Conservation (phyloP, 2,888 invertebrate species). For the Polymixis flavicincta region DNA sequence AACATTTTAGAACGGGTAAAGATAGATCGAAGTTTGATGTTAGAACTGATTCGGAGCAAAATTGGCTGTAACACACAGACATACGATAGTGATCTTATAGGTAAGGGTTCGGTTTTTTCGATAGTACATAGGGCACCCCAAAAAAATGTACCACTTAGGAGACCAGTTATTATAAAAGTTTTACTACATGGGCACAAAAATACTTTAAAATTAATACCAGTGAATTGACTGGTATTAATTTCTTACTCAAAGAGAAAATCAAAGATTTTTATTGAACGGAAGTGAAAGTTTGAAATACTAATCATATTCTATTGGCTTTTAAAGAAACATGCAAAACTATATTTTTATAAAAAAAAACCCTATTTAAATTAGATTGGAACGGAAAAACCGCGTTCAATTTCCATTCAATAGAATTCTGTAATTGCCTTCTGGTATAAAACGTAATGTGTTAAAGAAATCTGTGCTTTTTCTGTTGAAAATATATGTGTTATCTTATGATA, state of each 20-base stretch:
- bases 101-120: no score
- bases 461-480: not conserved
- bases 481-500: no score
- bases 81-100: no score
- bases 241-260: not conserved
- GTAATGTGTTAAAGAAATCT: not conserved
- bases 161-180: no score
- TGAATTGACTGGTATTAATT: not conserved
- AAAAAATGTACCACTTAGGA: no score
- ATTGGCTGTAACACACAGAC: no score
- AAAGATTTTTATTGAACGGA: not conserved
- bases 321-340: not conserved
- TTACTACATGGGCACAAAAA: no score
- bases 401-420: conserved; percentile 6
- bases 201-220: no score
- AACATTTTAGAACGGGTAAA: no score
- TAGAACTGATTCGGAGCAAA: no score
- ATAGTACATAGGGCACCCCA: no score
- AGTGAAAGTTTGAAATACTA: not conserved
- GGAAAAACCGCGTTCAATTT: conserved; percentile 18
- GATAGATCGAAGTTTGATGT: no score
- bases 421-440: conserved; percentile 4
- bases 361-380: conserved; percentile 3
- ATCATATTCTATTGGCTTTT: not conserved
- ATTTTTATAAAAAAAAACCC: conserved; percentile 10